A percentile compares a stretch with the other conserved stretches of the same genome.
Evolutionary conservation across 1,140 invertebrate genomes (phyloP).

Genomic region (Chlorops oryzae): DNA sequence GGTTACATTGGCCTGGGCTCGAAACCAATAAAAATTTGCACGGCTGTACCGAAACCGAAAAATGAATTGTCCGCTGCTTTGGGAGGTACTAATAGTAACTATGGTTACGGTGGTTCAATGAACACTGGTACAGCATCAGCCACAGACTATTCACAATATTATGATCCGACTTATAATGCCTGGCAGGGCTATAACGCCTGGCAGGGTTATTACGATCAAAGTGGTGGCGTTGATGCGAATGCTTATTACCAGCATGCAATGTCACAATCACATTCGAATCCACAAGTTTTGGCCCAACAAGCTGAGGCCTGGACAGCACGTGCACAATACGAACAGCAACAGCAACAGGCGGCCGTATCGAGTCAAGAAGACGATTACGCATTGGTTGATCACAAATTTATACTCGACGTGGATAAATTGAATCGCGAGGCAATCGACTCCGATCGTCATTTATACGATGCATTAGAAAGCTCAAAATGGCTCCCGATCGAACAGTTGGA

Average conservation of each 20-base stretch:
- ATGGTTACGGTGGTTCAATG: constrained; percentile 36
- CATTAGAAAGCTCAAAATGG: constrained; percentile 75
- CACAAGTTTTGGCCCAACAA: constrained; percentile 37
- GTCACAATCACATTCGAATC: constrained; percentile 39
- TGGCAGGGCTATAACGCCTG: constrained; percentile 55
- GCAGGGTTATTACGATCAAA: constrained; percentile 50
- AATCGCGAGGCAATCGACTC: constrained; percentile 68
- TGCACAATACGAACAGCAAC: constrained; percentile 37
- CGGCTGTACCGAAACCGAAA: constrained; percentile 79
- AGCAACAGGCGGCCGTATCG: constrained; percentile 31
- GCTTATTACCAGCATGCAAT: constrained; percentile 44
- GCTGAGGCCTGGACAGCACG: constrained; percentile 45
- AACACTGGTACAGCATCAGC: constrained; percentile 28
- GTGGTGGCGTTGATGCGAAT: constrained; percentile 28
- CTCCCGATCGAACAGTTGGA: constrained; percentile 59
- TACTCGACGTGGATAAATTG: constrained; percentile 65
- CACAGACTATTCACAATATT: constrained; percentile 60
- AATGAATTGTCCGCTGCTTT: constrained; percentile 45
- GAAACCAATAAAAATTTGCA: constrained; percentile 84
- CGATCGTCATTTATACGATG: constrained; percentile 71
- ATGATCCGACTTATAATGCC: constrained; percentile 62
- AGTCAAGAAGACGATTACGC: constrained; percentile 32
- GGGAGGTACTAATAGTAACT: constrained; percentile 34
- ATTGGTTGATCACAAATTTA: constrained; percentile 62
- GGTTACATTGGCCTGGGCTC: constrained; percentile 74